phyloP scores from a whole-genome alignment of 2,797 vertebrate genomes.

The Okamejei kenojei region DNA sequence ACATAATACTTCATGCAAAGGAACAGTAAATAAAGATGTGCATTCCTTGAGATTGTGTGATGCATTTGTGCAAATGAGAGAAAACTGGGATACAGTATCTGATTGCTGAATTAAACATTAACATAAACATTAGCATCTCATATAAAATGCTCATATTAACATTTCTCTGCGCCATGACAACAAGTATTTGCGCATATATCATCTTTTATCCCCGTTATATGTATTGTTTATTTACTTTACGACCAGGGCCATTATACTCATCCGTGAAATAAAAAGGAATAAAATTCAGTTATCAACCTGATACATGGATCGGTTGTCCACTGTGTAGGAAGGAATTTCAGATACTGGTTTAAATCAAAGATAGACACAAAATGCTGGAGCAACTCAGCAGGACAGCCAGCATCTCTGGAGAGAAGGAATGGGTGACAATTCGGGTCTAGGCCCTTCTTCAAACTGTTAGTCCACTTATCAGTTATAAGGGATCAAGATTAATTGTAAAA shows the following conservation, averaged over 20 bases:
- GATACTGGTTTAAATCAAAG: no score
- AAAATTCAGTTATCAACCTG: not conserved
- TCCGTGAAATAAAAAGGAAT: not conserved
- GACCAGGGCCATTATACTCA: not conserved
- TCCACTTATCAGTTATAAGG: not conserved
- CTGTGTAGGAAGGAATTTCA: no score
- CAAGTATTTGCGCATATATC: not conserved
- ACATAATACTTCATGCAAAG: not conserved
- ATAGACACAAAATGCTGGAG: no score
- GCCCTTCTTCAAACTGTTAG: no score
- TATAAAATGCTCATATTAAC: constrained; percentile 5
- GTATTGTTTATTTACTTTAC: not conserved
- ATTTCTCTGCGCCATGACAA: not conserved
- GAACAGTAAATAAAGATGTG: not conserved
- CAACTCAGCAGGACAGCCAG: no score
- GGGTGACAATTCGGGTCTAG: no score
- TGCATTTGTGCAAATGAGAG: not conserved
- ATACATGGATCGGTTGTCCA: not conserved
- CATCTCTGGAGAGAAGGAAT: no score
- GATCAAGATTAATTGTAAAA: not conserved
- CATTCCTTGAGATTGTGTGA: not conserved
- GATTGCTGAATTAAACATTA: not conserved
- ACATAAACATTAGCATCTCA: not conserved
- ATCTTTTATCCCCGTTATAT: not conserved
- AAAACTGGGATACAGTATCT: not conserved